Evolutionary conservation across 2,888 invertebrate genomes (phyloP).

Genomic region (Monoplex corrugatus): DNA sequence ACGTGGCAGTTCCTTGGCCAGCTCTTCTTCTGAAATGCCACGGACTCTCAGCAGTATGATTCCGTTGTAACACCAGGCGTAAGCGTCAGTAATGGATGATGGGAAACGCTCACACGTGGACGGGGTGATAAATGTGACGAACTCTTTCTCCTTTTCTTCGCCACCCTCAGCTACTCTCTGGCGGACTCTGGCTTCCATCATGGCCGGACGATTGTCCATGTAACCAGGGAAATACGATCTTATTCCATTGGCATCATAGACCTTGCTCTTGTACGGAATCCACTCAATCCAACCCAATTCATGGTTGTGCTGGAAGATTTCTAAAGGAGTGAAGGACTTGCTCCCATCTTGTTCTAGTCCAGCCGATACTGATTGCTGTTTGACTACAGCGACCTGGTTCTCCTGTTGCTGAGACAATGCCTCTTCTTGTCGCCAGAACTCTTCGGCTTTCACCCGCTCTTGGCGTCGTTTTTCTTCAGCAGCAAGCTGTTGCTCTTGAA

Average conservation of each 20-base stretch:
- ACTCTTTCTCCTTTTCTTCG: conserved; percentile 26
- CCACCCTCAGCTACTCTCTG: neutral
- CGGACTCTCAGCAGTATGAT: neutral
- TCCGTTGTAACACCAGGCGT: neutral
- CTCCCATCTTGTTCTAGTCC: neutral
- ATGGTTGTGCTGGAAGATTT: conserved; percentile 59
- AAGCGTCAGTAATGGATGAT: neutral
- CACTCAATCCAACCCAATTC: conserved; percentile 52
- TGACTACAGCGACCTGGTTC: no score
- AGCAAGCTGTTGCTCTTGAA: neutral
- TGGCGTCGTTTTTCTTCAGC: conserved; percentile 9
- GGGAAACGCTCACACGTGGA: neutral
- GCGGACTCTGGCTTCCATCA: neutral
- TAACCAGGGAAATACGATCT: conserved; percentile 32
- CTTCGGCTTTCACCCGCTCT: neutral
- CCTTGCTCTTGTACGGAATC: conserved; percentile 61
- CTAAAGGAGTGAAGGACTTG: conserved; percentile 53
- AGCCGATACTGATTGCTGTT: neutral
- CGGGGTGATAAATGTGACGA: neutral
- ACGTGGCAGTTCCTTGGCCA: neutral
- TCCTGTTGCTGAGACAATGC: neutral
- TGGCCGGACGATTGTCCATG: neutral
- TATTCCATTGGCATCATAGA: conserved; percentile 54
- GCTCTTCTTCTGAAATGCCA: neutral
- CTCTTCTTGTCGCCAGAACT: neutral